A percentile compares a stretch with the other conserved stretches of the same genome.
phyloP scores from a whole-genome alignment of 2,113 vertebrate species.

The Rhea pennata region DNA sequence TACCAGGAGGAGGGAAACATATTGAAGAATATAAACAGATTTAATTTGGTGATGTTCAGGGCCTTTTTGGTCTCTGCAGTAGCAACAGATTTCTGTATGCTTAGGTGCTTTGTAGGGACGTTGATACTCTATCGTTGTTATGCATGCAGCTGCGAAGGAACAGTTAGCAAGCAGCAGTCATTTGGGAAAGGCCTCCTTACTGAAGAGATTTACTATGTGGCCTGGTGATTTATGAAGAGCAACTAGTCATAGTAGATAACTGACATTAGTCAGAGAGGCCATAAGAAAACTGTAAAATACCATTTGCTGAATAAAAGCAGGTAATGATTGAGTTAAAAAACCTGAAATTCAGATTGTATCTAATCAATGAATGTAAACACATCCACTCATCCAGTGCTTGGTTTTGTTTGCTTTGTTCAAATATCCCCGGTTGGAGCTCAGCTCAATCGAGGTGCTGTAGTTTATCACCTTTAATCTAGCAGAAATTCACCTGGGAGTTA shows the following conservation, averaged over 20 bases:
- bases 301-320: neutral
- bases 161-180: neutral
- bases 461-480: neutral
- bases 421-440: neutral
- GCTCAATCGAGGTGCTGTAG: neutral
- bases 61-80: neutral
- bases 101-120: neutral
- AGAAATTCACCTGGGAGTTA: neutral
- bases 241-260: neutral
- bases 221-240: too few relatives aligned
- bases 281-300: neutral
- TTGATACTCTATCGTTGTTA: neutral
- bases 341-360: neutral
- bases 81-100: neutral
- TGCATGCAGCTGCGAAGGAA: neutral
- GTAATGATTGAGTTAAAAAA: neutral
- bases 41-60: neutral
- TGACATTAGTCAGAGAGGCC: neutral
- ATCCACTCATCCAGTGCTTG: neutral
- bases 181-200: neutral
- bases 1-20: neutral
- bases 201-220: too few relatives aligned
- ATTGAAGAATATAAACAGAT: neutral
- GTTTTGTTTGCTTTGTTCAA: neutral
- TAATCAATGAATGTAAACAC: neutral